Conservation (phyloP, 2,797 vertebrate species). For the Aplochiton taeniatus region DNA sequence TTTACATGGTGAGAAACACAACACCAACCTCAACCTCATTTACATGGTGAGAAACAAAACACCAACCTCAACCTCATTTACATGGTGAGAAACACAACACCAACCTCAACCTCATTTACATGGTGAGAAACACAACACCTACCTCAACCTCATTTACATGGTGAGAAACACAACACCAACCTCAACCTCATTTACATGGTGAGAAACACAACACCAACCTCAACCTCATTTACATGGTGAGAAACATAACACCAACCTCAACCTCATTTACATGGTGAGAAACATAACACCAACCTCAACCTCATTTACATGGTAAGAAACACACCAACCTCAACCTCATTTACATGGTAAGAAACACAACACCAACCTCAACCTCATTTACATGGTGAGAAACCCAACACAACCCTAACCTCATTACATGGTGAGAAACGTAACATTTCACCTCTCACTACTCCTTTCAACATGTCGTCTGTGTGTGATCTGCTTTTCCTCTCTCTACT, state of each 20-base stretch:
- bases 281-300: neutral
- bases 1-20: slow-evolving; percentile 85
- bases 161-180: neutral
- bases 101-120: neutral
- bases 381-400: neutral
- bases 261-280: neutral
- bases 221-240: neutral
- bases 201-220: neutral
- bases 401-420: neutral
- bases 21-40: neutral
- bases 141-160: neutral
- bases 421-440: no score
- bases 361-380: neutral
- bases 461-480: no score
- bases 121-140: neutral
- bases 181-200: neutral
- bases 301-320: neutral
- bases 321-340: neutral
- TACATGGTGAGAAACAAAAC: neutral
- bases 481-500: slow-evolving; percentile 13
- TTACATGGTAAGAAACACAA: neutral
- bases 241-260: no score
- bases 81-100: neutral
- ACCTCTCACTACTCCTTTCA: neutral
- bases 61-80: neutral